Percentiles rank a stretch among this genome's conserved stretches.
These are phyloP conservation scores for Hirtodrosophila duncani DNA, from an alignment of 2,888 invertebrate genomes.

Conservation along the genomic window DNA sequence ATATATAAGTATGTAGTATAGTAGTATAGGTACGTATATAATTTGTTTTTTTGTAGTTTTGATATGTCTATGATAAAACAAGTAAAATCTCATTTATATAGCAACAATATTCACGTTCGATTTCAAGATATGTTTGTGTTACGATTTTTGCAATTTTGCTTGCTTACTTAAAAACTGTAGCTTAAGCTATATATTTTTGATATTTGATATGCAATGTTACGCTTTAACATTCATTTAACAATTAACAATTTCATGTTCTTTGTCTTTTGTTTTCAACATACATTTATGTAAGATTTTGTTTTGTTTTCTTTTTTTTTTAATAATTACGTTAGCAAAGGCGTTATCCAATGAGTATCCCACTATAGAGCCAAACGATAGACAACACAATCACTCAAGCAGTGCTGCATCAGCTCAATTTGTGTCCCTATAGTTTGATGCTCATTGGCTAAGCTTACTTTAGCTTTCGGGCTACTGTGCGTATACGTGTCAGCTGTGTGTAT, in stretches of 20 bases:
- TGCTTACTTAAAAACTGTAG: constrained; percentile 11
- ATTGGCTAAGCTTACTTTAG: no score
- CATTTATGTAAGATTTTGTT: background rate
- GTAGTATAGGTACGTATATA: no score
- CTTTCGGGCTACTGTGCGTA: constrained; percentile 63
- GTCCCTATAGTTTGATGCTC: no score
- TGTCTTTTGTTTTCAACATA: background rate
- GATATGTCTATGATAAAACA: constrained; percentile 20
- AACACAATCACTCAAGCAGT: no score
- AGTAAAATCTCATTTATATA: constrained; percentile 40
- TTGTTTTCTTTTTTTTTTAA: no score
- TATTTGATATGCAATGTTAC: constrained; percentile 8
- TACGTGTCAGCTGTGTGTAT: constrained; percentile 19
- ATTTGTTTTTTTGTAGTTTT: no score
- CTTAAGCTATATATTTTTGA: constrained; percentile 9
- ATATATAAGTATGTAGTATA: background rate
- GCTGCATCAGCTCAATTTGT: no score
- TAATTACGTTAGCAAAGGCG: no score
- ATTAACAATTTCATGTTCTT: constrained; percentile 12
- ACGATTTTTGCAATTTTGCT: constrained; percentile 12
- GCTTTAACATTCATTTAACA: constrained; percentile 33
- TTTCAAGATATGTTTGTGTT: constrained; percentile 51
- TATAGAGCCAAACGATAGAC: no score
- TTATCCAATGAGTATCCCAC: no score
- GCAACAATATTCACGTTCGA: constrained; percentile 50